phyloP scores from a whole-genome alignment of 2,888 invertebrate genomes.

The Ophion obscuratus region DNA sequence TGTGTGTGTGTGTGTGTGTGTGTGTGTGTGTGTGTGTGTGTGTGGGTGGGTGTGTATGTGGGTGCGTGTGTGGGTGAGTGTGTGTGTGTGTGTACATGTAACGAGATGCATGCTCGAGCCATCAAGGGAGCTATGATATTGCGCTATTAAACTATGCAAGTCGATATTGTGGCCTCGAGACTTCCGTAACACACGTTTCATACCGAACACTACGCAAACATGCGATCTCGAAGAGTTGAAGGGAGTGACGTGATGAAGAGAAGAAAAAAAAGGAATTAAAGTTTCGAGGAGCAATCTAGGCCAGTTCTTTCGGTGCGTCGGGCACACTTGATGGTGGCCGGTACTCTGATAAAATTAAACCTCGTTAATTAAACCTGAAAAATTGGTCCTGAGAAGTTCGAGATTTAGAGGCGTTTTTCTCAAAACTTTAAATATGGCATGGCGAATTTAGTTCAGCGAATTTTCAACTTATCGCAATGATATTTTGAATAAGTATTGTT shows the following conservation, averaged over 20 bases:
- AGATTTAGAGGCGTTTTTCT: no score
- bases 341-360: no score
- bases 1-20: not conserved
- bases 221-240: slow-evolving; percentile 49
- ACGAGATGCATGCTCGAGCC: slow-evolving; percentile 42
- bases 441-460: no score
- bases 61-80: no score
- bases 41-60: no score
- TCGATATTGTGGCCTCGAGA: slow-evolving; percentile 62
- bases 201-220: slow-evolving; percentile 52
- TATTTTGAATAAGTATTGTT: no score
- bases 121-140: slow-evolving; percentile 42
- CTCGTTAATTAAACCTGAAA: no score
- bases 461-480: no score
- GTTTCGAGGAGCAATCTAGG: not conserved
- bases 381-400: no score
- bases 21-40: no score
- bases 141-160: slow-evolving; percentile 46
- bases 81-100: not conserved
- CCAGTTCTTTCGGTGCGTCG: not conserved
- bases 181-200: slow-evolving; percentile 59
- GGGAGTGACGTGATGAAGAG: slow-evolving; percentile 4
- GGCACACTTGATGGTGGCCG: no score
- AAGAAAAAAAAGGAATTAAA: slow-evolving; percentile 6
- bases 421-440: no score